Base-by-base conservation (phyloP, 2,888 invertebrate genomes). In the Rhagium mordax region DNA sequence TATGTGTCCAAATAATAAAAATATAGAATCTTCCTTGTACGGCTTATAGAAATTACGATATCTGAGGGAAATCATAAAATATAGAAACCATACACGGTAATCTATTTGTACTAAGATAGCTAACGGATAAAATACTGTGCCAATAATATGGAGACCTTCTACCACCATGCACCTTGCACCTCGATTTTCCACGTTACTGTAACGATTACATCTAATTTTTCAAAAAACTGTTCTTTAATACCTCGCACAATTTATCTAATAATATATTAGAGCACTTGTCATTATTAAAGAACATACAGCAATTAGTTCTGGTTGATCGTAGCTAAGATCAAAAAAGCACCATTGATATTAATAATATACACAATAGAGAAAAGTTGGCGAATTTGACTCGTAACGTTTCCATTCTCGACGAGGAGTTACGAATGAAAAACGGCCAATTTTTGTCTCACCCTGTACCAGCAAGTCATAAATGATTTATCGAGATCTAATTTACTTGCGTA, bases 291-390 rank as follows among this genome's bases (percentile, higher is more conserved):
- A 53, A 53, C 29, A 51, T 66, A 64, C 48, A 59, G 65, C 74
- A 68, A 72, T 53, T 57, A 69, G 47, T 74, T 67, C 61, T 55
- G 68, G 51, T 67, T 71, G 71, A 74, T 20, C 55, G 27, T 55
- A 55, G 61, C 41, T 41, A 18, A 60, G 27, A 61, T 60, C 27
- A 69, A 60, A 53, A 65, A 71, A 71, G 70, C 70, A 71, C 70
- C 70, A 71, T 55, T 65, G 62, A 55, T 53, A 57, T 57, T 61
- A 57, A 65, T 48, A 71, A 27, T 59, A 59, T 29, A 60, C 33
- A 41, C 8, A 29, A 18, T 61, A 61, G 20, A 18, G 47, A 41
- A 47, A 3, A 7, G 5, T n/a, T 1, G n/a, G 3, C 3, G 13
- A n/a, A n/a, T 41, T 41, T 41, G n/a, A 41, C 41, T 10, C 41